Conservation (phyloP, 2,797 vertebrate genomes). For the Leptodactylus fallax region DNA sequence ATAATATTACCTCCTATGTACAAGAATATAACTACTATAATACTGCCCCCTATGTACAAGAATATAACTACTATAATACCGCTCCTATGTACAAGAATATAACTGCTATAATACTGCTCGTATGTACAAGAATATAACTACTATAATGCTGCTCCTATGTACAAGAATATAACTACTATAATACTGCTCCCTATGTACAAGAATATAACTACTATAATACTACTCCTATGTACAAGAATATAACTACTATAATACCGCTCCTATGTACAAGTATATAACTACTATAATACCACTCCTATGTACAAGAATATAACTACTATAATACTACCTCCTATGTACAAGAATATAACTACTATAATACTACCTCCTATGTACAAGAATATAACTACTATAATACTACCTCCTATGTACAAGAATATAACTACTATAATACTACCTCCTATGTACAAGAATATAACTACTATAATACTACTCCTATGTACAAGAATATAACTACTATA, state of each 20-base stretch:
- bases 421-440: conserved; percentile 6
- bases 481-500: neutral
- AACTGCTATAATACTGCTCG: neutral
- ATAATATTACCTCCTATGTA: neutral
- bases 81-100: neutral
- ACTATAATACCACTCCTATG: conserved; percentile 1
- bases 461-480: conserved; percentile 7
- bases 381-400: conserved; percentile 9
- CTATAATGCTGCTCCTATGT: neutral
- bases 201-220: conserved; percentile 13
- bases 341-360: conserved; percentile 8
- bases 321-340: neutral
- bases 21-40: conserved; percentile 5
- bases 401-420: conserved; percentile 4
- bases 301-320: conserved; percentile 9
- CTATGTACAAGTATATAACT: conserved; percentile 5
- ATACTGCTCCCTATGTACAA: neutral
- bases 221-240: neutral
- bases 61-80: conserved; percentile 1
- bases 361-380: neutral
- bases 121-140: neutral
- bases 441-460: neutral
- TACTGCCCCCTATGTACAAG: neutral
- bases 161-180: conserved; percentile 12
- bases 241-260: neutral